phyloP scores from a whole-genome alignment of 2,888 invertebrate genomes.

The Sisyra terminalis region DNA sequence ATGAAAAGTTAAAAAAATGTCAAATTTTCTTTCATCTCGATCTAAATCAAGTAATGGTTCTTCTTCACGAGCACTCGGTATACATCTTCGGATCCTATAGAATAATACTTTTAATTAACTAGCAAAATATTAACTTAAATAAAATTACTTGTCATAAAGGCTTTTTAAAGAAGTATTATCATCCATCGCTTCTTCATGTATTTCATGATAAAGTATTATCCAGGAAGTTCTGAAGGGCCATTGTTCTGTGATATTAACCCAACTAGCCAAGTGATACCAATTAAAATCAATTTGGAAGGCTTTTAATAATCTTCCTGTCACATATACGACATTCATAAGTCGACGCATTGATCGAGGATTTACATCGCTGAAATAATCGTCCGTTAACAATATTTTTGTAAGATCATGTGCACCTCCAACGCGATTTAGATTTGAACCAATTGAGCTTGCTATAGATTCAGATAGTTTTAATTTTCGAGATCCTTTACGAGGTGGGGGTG shows the following conservation, averaged over 20 bases:
- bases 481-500: slow-evolving; percentile 31
- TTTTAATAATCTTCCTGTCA: slow-evolving; percentile 87
- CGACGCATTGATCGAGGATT: slow-evolving; percentile 94
- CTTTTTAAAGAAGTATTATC: slow-evolving; percentile 73
- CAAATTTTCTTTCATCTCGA: slow-evolving; percentile 86
- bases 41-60: slow-evolving; percentile 84
- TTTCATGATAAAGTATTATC: slow-evolving; percentile 90
- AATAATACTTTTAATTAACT: slow-evolving; percentile 3
- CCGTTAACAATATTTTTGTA: slow-evolving; percentile 77
- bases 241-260: slow-evolving; percentile 97
- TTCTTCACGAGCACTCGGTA: slow-evolving; percentile 71
- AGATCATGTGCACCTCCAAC: slow-evolving; percentile 52
- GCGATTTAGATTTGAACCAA: slow-evolving; percentile 73
- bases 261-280: slow-evolving; percentile 94
- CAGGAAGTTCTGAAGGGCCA: slow-evolving; percentile 97
- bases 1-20: slow-evolving; percentile 82
- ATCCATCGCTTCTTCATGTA: slow-evolving; percentile 72
- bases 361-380: slow-evolving; percentile 98
- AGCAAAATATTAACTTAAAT: background rate
- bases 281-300: slow-evolving; percentile 98
- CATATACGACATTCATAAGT: slow-evolving; percentile 92
- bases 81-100: slow-evolving; percentile 58
- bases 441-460: slow-evolving; percentile 81
- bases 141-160: slow-evolving; percentile 79
- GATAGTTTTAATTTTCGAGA: slow-evolving; percentile 63